Evolutionary conservation across 1,140 invertebrate species (phyloP).

Genomic region (Drosophila hydei): DNA sequence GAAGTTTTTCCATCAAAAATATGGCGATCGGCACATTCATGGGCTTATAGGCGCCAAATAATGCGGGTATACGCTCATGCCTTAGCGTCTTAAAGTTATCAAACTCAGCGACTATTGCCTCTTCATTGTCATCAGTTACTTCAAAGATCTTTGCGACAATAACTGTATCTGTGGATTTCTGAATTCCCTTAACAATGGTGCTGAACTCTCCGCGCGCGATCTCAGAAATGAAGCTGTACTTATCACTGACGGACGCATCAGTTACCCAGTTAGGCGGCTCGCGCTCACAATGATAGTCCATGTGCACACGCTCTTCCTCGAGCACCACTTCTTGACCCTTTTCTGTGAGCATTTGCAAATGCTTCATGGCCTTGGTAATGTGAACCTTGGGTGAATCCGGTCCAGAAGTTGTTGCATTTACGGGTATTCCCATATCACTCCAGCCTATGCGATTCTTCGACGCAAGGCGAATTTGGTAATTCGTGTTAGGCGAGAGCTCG

Average conservation of each 20-base stretch:
- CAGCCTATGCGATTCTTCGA: slow-evolving; percentile 97
- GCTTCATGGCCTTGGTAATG: slow-evolving; percentile 91
- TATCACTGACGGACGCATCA: slow-evolving; percentile 87
- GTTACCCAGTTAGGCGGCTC: slow-evolving; percentile 90
- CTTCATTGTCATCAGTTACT: slow-evolving; percentile 87
- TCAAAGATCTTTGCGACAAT: slow-evolving; percentile 93
- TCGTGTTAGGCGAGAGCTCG: slow-evolving; percentile 90
- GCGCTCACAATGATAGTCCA: slow-evolving; percentile 91
- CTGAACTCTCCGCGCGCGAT: slow-evolving; percentile 93
- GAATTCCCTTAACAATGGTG: slow-evolving; percentile 92
- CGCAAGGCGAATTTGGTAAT: slow-evolving; percentile 94
- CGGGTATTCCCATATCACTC: slow-evolving; percentile 92
- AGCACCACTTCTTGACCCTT: slow-evolving; percentile 89
- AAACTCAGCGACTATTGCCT: slow-evolving; percentile 90
- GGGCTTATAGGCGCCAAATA: slow-evolving; percentile 90
- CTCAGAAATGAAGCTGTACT: slow-evolving; percentile 93
- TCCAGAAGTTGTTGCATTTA: slow-evolving; percentile 88
- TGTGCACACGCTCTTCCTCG: slow-evolving; percentile 86
- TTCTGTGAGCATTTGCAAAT: slow-evolving; percentile 93
- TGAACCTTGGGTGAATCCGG: slow-evolving; percentile 88
- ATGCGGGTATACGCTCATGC: slow-evolving; percentile 92
- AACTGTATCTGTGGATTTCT: slow-evolving; percentile 89
- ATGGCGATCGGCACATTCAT: slow-evolving; percentile 88
- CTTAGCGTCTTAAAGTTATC: slow-evolving; percentile 91
- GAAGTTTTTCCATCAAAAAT: slow-evolving; percentile 93